Evolutionary conservation across 2,113 vertebrate species (phyloP).

Genomic region (Motacilla alba): DNA sequence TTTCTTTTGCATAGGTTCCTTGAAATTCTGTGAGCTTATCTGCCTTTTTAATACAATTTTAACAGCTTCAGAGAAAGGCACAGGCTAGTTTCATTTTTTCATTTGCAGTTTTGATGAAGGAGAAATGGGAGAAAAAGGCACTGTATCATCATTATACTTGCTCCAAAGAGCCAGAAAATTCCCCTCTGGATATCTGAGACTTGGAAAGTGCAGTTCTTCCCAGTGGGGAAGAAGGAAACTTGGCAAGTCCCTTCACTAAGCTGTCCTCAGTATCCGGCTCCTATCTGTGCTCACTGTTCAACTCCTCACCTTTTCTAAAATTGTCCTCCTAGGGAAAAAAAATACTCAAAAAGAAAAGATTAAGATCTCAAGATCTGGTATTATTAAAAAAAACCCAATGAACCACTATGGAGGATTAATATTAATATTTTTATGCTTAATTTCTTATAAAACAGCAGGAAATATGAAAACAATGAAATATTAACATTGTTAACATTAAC

Average conservation of each 20-base stretch:
- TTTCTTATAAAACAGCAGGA: neutral
- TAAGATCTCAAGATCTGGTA: neutral
- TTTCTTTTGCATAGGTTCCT: neutral
- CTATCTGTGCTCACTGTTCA: neutral
- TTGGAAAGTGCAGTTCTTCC: neutral
- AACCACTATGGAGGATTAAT: neutral
- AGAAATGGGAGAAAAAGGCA: neutral
- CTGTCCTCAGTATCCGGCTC: neutral
- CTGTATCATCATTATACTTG: neutral
- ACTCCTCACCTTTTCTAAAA: neutral
- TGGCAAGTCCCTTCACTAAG: neutral
- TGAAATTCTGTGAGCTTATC: neutral
- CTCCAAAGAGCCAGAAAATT: constrained; percentile 13
- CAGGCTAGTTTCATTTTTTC: neutral
- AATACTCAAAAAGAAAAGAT: neutral
- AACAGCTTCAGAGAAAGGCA: neutral
- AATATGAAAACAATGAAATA: neutral
- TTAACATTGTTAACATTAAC: neutral
- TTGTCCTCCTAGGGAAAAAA: neutral
- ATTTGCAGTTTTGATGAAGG: neutral
- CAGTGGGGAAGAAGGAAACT: neutral
- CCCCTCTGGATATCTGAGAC: neutral
- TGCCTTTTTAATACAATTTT: neutral
- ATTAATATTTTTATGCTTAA: neutral
- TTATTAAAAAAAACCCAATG: neutral